These are phyloP conservation scores for Patella pellucida DNA, from an alignment of 2,888 invertebrate genomes.

Conservation along the genomic window DNA sequence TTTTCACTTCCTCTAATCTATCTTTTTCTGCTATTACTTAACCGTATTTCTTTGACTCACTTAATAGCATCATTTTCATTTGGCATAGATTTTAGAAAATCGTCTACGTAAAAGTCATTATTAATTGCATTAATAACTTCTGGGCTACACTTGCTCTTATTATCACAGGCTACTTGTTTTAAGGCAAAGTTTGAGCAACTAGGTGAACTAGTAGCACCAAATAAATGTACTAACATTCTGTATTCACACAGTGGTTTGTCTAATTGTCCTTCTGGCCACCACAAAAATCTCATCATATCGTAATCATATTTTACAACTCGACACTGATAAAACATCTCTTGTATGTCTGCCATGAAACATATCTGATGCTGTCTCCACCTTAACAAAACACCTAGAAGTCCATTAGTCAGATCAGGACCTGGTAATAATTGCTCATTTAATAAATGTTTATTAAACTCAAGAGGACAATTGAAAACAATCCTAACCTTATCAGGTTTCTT, in stretches of 20 bases:
- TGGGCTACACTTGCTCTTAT: not conserved
- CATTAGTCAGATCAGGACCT: constrained; percentile 30
- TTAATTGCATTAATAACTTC: not conserved
- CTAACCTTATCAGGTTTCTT: constrained; percentile 12
- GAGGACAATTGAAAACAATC: not conserved
- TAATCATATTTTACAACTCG: constrained; percentile 1
- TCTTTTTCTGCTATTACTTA: no score
- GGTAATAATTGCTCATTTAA: constrained; percentile 29
- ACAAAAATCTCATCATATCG: constrained; percentile 16
- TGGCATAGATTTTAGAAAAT: constrained; percentile 8
- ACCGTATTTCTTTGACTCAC: not conserved
- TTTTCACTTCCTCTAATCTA: constrained; percentile 5
- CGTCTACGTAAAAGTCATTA: constrained; percentile 18
- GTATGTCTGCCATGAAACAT: not conserved
- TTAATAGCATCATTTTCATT: not conserved
- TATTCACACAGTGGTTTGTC: not conserved
- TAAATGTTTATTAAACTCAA: constrained; percentile 11
- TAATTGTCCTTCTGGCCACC: constrained; percentile 8
- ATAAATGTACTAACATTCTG: constrained; percentile 1
- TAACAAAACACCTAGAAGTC: constrained; percentile 23
- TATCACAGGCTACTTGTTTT: not conserved
- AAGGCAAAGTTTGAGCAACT: constrained; percentile 18
- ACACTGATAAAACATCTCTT: constrained; percentile 27
- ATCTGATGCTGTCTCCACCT: constrained; percentile 25
- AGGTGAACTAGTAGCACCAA: constrained; percentile 1